Percentiles rank a stretch among this genome's conserved stretches.
Conservation (phyloP, 2,113 vertebrate species). For the Orycteropus afer region DNA sequence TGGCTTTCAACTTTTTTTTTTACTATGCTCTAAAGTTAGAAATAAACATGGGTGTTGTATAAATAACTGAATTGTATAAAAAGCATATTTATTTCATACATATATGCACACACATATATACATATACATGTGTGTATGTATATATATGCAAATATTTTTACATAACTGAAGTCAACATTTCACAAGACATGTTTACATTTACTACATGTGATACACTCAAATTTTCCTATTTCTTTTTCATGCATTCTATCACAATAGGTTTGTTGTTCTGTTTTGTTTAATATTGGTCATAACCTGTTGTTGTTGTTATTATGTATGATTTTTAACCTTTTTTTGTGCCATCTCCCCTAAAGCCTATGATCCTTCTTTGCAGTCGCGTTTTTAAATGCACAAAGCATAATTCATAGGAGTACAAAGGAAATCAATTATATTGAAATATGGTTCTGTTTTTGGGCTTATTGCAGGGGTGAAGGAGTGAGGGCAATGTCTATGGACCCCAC, state of each 20-base stretch:
- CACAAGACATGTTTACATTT: not conserved
- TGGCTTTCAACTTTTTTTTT: not conserved
- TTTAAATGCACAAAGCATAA: slow-evolving; percentile 41
- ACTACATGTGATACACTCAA: not conserved
- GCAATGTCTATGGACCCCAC: not conserved
- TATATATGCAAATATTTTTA: not conserved
- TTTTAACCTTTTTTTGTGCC: not conserved
- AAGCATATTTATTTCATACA: not conserved
- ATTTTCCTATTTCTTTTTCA: slow-evolving; percentile 44
- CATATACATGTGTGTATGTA: too few species aligned
- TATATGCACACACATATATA: too few species aligned
- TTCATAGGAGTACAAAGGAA: not conserved
- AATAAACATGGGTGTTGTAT: slow-evolving; percentile 18
- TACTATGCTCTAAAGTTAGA: not conserved
- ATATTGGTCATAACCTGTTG: not conserved
- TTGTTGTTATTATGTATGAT: too few species aligned
- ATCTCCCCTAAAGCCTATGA: not conserved
- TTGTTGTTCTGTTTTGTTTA: not conserved
- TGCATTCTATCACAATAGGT: not conserved
- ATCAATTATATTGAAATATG: not conserved
- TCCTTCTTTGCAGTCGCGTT: not conserved
- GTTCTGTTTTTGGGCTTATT: not conserved
- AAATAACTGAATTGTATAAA: not conserved
- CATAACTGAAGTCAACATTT: slow-evolving; percentile 30
- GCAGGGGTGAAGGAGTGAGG: too few species aligned